These are phyloP conservation scores for Rhamnusium bicolor DNA, from an alignment of 2,888 invertebrate genomes.

Conservation along the genomic window DNA sequence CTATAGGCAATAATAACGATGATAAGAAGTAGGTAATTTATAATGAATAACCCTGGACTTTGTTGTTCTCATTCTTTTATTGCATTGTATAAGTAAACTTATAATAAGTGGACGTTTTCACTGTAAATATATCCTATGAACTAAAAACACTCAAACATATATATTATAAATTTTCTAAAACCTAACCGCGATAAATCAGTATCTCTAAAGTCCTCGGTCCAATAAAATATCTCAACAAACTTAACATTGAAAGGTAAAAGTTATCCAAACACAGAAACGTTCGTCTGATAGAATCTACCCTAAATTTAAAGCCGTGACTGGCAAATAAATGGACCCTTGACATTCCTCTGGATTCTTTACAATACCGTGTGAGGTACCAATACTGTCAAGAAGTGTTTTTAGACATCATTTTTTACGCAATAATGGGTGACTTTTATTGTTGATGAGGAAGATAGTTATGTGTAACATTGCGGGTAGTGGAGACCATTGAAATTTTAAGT, in stretches of 20 bases:
- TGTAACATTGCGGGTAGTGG: conserved; percentile 17
- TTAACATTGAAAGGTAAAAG: conserved; percentile 33
- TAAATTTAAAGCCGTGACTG: conserved; percentile 69
- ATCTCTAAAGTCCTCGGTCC: background rate
- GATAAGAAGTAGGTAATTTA: no score
- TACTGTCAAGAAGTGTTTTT: conserved; percentile 15
- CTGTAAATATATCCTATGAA: no score
- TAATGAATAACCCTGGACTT: no score
- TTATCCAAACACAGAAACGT: conserved; percentile 34
- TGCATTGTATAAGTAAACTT: no score
- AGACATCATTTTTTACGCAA: conserved; percentile 43
- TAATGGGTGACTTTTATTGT: conserved; percentile 36
- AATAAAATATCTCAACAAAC: conserved; percentile 30
- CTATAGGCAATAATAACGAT: no score
- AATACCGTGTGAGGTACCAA: conserved; percentile 25
- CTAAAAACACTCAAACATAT: no score
- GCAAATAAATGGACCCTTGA: conserved; percentile 60
- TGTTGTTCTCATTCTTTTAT: no score
- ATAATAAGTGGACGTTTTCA: no score
- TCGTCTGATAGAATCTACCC: conserved; percentile 64
- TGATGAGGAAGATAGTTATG: conserved; percentile 34
- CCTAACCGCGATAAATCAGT: conserved; percentile 10
- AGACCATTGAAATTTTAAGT: background rate
- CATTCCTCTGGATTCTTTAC: conserved; percentile 44
- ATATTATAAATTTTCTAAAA: background rate